phyloP scores from a whole-genome alignment of 1,140 invertebrate species.

The Wasmannia auropunctata region DNA sequence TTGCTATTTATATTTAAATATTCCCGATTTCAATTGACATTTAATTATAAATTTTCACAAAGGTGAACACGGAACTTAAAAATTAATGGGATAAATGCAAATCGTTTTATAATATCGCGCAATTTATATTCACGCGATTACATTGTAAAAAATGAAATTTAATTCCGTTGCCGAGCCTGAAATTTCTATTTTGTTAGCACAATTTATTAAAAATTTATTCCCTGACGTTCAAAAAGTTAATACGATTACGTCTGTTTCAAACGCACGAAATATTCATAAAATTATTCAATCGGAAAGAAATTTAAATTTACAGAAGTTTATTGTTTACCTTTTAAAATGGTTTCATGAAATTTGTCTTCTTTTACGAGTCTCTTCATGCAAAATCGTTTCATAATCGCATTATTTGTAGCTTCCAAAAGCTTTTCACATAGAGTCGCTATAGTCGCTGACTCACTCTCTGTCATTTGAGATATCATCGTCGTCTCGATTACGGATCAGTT shows the following conservation, averaged over 20 bases:
- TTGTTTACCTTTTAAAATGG: background rate
- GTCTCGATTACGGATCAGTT: slow-evolving; percentile 63
- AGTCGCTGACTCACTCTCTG: slow-evolving; percentile 34
- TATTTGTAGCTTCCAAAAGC: background rate
- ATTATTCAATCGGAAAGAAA: background rate
- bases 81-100: slow-evolving; percentile 46
- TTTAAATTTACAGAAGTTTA: background rate
- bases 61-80: slow-evolving; percentile 25
- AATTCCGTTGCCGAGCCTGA: background rate
- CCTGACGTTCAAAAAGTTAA: background rate
- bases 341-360: background rate
- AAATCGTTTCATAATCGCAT: background rate
- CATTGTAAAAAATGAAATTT: slow-evolving; percentile 26
- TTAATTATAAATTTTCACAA: slow-evolving; percentile 44
- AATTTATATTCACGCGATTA: slow-evolving; percentile 11
- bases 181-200: background rate
- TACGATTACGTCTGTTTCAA: background rate
- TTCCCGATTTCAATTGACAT: slow-evolving; percentile 44
- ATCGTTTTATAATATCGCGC: slow-evolving; percentile 17
- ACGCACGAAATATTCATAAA: background rate
- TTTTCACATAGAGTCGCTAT: background rate
- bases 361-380: background rate
- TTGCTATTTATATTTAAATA: slow-evolving; percentile 55
- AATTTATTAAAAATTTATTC: slow-evolving; percentile 7
- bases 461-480: slow-evolving; percentile 47